Base-by-base conservation (phyloP, 2,888 invertebrate genomes). In the Drosophila setosimentum region DNA sequence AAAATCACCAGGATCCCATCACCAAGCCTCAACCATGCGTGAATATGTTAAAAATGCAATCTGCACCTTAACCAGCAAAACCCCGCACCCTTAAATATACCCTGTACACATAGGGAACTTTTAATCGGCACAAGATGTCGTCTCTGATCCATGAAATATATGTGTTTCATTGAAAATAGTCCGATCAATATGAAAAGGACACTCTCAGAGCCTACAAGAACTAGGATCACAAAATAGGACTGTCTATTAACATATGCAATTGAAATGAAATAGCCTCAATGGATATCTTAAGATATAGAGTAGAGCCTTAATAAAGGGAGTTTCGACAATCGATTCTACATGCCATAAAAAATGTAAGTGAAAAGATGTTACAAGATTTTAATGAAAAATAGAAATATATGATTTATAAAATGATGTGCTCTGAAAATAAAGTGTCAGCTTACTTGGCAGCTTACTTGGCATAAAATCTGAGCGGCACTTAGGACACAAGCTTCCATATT, bases 11-110 rank as follows among this genome's bases (percentile, higher is more conserved):
- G 16, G 7, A 10, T 18, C 40, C 33, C 30, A 50, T 21, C 16
- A 16, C 27, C 27, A 30, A n/a, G 32, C 51, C 58, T n/a, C 63
- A 64, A 60, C 78, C 65, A 79, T 79, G 79, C 69, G 73, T 79
- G 79, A 67, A 77, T 80, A 79, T 77, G 74, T 54, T 80, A 77
- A 78, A 80, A 79, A 77, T 77, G 65, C 80, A 68, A 27, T 57
- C 51, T 61, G 16, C 45, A 21, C 4, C 59, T 57, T n/a, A 16
- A 13, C 5, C n/a, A 33, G 13, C 45, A 21, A 53, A 53, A 18
- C n/a, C 21, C 21, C 21, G 7, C 30, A 18, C 24, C 24, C 37
- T 40, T 27, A 50, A 27, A 24, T 45, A 66, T 66, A 66, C 72
- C 54, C 54, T 64, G 59, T 54, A 29, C 8, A 27, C 13, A 13